These are phyloP conservation scores for Babylonia areolata DNA, from an alignment of 1,140 invertebrate species.

Conservation along the genomic window DNA sequence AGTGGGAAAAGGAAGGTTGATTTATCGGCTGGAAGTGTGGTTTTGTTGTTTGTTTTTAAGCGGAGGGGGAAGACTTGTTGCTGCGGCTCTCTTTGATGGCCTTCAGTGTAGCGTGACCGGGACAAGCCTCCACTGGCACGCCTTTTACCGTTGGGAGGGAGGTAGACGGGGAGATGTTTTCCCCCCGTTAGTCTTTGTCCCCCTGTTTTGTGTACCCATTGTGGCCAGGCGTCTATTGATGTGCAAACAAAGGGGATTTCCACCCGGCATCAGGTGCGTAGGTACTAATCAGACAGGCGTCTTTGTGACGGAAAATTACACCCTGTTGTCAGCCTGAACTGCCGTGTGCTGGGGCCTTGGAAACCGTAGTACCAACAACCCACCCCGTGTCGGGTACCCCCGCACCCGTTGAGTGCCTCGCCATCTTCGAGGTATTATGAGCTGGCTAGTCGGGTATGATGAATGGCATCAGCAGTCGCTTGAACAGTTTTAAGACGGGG, in stretches of 20 bases:
- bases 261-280: neutral
- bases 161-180: neutral
- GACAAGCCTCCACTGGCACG: neutral
- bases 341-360: neutral
- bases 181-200: slow-evolving; percentile 18
- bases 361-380: slow-evolving; percentile 8
- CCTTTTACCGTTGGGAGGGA: neutral
- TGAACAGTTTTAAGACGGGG: slow-evolving; percentile 6
- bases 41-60: too few relatives aligned
- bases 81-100: neutral
- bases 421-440: slow-evolving; percentile 19
- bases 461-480: slow-evolving; percentile 28
- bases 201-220: neutral
- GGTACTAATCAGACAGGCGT: slow-evolving; percentile 16
- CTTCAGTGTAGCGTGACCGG: neutral
- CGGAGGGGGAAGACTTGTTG: too few relatives aligned
- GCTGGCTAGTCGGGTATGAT: slow-evolving; percentile 19
- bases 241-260: neutral
- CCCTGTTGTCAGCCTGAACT: neutral
- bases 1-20: neutral
- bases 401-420: neutral
- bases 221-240: neutral
- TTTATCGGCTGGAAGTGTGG: neutral
- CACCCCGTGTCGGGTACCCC: too few relatives aligned
- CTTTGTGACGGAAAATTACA: slow-evolving; percentile 25